Percentiles rank a stretch among this genome's conserved stretches.
Evolutionary conservation across 2,888 invertebrate genomes (phyloP).

Genomic region (Hirtodrosophila trivittata): DNA sequence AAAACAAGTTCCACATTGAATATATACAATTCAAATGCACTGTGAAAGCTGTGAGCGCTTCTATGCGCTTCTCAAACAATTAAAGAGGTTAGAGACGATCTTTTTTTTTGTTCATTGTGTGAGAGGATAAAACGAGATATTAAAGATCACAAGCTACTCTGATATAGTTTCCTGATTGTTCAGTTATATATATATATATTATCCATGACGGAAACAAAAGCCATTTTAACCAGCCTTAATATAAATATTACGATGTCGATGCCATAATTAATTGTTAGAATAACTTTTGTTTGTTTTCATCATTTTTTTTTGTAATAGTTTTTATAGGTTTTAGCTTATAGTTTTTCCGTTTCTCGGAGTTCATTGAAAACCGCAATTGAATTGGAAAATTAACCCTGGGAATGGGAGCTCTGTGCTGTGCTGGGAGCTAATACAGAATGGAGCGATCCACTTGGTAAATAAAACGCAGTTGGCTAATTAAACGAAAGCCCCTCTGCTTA

Average conservation of each 20-base stretch:
- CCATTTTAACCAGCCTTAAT: no score
- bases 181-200: no score
- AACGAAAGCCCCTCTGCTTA: constrained; percentile 55
- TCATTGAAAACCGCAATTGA: constrained; percentile 42
- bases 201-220: no score
- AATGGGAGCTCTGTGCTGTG: constrained; percentile 30
- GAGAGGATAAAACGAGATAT: no score
- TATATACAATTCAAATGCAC: constrained; percentile 35
- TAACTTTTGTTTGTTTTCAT: no score
- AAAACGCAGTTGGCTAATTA: constrained; percentile 67
- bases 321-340: constrained; percentile 15
- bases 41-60: constrained; percentile 14
- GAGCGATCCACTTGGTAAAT: constrained; percentile 34
- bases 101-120: no score
- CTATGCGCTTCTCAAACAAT: constrained; percentile 43
- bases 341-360: constrained; percentile 39
- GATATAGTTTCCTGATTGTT: no score
- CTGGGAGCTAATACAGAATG: constrained; percentile 25
- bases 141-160: no score
- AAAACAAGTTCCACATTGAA: constrained; percentile 63
- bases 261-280: constrained; percentile 64
- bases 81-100: neutral
- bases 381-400: constrained; percentile 38
- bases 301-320: no score
- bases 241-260: constrained; percentile 35